Conservation (phyloP, 2,888 invertebrate genomes). For the Julus scandinavius region DNA sequence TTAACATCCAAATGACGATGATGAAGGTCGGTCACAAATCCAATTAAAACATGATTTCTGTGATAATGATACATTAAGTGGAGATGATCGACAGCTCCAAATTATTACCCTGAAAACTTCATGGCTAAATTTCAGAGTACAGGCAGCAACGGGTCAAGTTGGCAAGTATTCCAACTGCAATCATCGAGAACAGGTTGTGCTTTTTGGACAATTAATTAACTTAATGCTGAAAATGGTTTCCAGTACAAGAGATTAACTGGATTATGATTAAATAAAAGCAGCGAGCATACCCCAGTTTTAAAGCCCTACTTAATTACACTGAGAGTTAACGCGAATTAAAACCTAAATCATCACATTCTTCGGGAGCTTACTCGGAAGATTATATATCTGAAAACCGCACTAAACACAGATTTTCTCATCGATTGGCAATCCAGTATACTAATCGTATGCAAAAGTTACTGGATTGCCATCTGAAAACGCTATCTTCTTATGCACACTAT, state of each 20-base stretch:
- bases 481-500: not conserved
- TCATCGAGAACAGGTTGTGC: not conserved
- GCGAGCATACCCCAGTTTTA: not conserved
- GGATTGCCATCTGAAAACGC: not conserved
- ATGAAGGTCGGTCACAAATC: not conserved
- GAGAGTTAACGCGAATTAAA: constrained; percentile 10
- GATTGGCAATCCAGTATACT: constrained; percentile 19
- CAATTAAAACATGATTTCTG: not conserved
- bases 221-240: constrained; percentile 14
- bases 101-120: not conserved
- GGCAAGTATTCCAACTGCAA: not conserved
- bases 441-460: not conserved
- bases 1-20: not conserved
- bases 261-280: constrained; percentile 37
- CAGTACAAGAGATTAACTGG: constrained; percentile 5
- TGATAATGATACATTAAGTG: not conserved
- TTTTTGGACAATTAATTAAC: not conserved
- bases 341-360: constrained; percentile 35
- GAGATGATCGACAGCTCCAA: not conserved
- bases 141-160: not conserved
- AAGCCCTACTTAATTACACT: not conserved
- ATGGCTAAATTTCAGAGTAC: not conserved
- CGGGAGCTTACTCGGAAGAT: not conserved
- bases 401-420: constrained; percentile 23
- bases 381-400: constrained; percentile 24